Conservation (phyloP, 1,140 invertebrate species). For the Zaprionus camerounensis region DNA sequence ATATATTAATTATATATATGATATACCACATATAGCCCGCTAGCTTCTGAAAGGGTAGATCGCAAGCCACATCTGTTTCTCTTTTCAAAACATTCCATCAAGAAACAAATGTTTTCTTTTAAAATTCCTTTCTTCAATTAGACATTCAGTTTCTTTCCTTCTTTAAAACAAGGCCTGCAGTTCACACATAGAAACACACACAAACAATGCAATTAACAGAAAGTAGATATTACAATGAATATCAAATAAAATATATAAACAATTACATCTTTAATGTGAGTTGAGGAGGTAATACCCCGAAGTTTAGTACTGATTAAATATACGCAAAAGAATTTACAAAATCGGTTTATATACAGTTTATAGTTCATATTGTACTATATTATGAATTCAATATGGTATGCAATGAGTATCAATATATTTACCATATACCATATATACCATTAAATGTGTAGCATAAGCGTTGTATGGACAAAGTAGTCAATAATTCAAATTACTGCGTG, state of each 20-base stretch:
- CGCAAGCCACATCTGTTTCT: neutral
- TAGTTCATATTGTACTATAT: slow-evolving; percentile 27
- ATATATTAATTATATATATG: no score
- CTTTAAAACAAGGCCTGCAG: neutral
- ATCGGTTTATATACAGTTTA: slow-evolving; percentile 72
- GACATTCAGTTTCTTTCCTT: neutral
- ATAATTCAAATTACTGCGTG: neutral
- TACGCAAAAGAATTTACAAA: slow-evolving; percentile 78
- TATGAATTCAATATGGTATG: slow-evolving; percentile 21
- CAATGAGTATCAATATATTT: slow-evolving; percentile 30
- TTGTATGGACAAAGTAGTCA: neutral
- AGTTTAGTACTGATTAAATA: slow-evolving; percentile 76
- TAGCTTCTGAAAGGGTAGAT: neutral
- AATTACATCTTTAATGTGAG: slow-evolving; percentile 61
- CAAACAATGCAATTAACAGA: slow-evolving; percentile 22
- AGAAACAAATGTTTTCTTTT: neutral
- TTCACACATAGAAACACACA: neutral
- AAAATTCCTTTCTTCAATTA: neutral
- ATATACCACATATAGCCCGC: neutral
- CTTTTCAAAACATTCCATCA: neutral
- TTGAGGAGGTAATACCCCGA: slow-evolving; percentile 39
- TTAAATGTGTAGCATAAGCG: slow-evolving; percentile 3
- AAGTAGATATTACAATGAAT: slow-evolving; percentile 51
- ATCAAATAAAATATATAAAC: slow-evolving; percentile 31
- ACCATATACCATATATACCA: slow-evolving; percentile 16